Evolutionary conservation across 2,797 vertebrate genomes (phyloP), one percentile per base, ranked within the genome.

Genomic region (Manis crassicaudata): DNA sequence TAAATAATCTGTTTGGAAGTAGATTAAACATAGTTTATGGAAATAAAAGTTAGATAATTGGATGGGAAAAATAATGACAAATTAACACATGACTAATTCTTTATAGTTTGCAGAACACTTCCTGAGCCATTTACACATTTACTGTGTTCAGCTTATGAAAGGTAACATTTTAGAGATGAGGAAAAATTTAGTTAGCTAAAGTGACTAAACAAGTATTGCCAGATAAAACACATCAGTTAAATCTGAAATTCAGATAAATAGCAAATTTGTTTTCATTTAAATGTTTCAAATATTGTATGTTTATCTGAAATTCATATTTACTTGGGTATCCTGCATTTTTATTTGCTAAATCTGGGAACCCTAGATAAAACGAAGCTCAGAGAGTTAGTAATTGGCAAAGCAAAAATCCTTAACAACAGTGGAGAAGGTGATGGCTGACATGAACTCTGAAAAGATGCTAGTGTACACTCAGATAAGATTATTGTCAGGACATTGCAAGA

Each of bases 271-370:
- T 94, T 79, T 83, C 60, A 8, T 40, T 85, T 62, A 80, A 72
- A 52, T 62, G 9, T 52, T 56, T 67, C 20, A 90, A 91, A 58
- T 75, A 88, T 75, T 63, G 8, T 20, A 13, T 70, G 4, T 3
- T 65, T 79, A 54, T 65, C 77, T 92, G 76, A 79, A 91, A 87
- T 92, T 92, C 54, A 83, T 56, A 92, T 92, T 94, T 82, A 90
- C 8, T 23, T 77, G 12, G 12, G 7, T 92, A n/a, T 46, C 3
- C 10, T 96, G 3, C 5, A 72, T 77, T 70, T 67, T 94, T 81
- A 65, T 82, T 90, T 95, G 58, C 63, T 80, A 54, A 90, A 43
- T 87, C 14, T 94, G 54, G 13, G 62, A 77, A n/a, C 43, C 76
- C n/a, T 88, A 86, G 50, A 84, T 94, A 67, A 83, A 96, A 81